These are phyloP conservation scores for Butorides virescens DNA, from an alignment of 2,113 vertebrate species.

Conservation along the genomic window DNA sequence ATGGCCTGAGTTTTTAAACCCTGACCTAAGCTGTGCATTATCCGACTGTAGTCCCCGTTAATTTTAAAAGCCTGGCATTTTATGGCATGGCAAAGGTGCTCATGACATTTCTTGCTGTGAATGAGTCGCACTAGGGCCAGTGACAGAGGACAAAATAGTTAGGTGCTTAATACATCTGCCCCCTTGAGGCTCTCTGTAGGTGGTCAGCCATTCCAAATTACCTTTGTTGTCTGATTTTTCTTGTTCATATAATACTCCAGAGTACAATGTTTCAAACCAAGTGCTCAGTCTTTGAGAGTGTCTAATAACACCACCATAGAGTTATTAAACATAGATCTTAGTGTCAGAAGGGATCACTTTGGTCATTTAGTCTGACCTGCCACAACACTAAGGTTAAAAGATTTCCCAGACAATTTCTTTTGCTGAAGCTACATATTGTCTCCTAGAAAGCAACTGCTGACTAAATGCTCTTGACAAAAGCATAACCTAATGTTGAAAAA, in stretches of 20 bases:
- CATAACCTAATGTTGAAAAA: background rate
- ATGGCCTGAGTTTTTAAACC: background rate
- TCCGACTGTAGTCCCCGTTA: background rate
- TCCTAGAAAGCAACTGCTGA: background rate
- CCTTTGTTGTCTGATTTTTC: background rate
- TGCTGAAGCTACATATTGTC: background rate
- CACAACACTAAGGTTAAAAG: background rate
- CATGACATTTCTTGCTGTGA: background rate
- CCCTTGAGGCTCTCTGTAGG: background rate
- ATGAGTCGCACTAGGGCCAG: background rate
- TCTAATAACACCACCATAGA: background rate
- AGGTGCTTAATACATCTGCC: background rate
- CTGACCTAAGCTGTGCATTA: background rate
- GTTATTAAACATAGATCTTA: background rate
- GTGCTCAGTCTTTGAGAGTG: background rate
- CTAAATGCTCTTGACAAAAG: background rate
- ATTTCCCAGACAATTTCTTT: background rate
- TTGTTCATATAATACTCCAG: background rate
- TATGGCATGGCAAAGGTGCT: rapidly evolving
- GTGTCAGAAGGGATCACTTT: background rate
- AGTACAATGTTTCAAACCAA: background rate
- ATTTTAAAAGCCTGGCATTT: background rate
- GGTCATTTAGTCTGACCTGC: background rate
- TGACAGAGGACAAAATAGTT: background rate
- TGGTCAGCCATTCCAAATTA: background rate